phyloP scores from a whole-genome alignment of 2,888 invertebrate genomes.

The Ophraella communa region DNA sequence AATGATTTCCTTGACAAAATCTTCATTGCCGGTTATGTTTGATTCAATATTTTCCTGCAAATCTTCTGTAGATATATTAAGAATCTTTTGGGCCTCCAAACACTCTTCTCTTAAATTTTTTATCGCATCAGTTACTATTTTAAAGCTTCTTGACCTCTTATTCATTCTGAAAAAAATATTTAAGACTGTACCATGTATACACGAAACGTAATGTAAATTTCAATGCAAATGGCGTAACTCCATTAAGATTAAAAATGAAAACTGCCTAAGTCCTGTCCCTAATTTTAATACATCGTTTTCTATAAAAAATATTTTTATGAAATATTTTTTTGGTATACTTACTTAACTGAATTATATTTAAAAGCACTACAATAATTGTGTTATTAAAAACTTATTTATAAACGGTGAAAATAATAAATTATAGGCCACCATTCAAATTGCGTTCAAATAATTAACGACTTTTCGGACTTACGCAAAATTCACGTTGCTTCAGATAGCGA shows the following conservation, averaged over 20 bases:
- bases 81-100: slow-evolving; percentile 15
- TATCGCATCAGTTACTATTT: too few species aligned
- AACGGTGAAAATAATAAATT: background rate
- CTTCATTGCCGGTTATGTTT: too few species aligned
- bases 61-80: too few species aligned
- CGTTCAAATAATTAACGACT: background rate
- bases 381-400: background rate
- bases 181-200: background rate
- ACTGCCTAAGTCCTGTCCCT: background rate
- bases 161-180: too few species aligned
- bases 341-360: slow-evolving; percentile 6
- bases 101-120: slow-evolving; percentile 23
- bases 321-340: too few species aligned
- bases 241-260: background rate
- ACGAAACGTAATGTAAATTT: background rate
- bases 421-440: background rate
- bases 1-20: too few species aligned
- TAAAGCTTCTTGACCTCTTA: too few species aligned
- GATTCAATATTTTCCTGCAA: too few species aligned
- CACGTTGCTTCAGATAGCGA: slow-evolving; percentile 5
- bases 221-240: slow-evolving; percentile 4
- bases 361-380: background rate
- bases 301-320: too few species aligned
- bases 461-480: slow-evolving; percentile 13
- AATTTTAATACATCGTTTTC: too few species aligned